These are phyloP conservation scores for Nyctalus aviator DNA, from an alignment of 2,797 vertebrate species.

Conservation along the genomic window DNA sequence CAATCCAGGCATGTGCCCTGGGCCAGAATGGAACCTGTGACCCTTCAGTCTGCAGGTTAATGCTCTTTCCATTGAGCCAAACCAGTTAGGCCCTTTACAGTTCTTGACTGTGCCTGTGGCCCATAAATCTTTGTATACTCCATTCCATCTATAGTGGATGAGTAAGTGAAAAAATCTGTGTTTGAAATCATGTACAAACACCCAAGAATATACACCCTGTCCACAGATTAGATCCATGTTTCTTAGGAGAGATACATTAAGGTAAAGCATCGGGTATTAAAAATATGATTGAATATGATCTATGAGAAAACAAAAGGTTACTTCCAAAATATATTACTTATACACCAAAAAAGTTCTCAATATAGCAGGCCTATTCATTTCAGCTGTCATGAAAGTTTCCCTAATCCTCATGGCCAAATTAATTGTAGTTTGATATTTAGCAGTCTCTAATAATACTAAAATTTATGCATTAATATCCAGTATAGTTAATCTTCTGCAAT, in stretches of 20 bases:
- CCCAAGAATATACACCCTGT: background rate
- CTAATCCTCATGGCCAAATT: slow-evolving; percentile 31
- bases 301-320: background rate
- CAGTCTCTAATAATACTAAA: slow-evolving; percentile 47
- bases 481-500: slow-evolving; percentile 44
- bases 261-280: background rate
- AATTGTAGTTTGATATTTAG: slow-evolving; percentile 2
- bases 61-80: no score
- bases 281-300: background rate
- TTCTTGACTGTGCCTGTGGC: background rate
- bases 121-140: background rate
- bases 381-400: background rate
- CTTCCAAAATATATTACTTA: slow-evolving; percentile 35
- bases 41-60: no score
- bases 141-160: background rate
- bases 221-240: background rate
- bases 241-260: background rate
- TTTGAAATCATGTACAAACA: background rate
- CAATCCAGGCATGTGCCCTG: no score
- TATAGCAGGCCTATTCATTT: background rate
- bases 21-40: no score
- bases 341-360: background rate
- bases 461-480: slow-evolving; percentile 38
- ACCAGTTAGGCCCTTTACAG: background rate
- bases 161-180: background rate